Conservation (phyloP, 1,140 invertebrate genomes). For the Geopemphigus sp. region DNA sequence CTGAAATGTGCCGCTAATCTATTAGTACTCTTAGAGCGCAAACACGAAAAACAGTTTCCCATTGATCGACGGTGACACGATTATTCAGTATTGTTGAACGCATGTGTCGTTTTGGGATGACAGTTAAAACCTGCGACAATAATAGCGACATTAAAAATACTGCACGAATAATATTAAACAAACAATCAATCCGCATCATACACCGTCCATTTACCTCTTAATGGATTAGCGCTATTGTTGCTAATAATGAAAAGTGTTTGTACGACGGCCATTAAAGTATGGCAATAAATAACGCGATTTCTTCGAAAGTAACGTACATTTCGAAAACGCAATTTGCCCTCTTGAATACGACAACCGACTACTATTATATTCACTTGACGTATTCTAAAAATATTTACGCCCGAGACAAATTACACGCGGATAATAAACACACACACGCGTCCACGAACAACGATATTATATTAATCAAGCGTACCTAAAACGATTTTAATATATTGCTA, state of each 20-base stretch:
- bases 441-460: neutral
- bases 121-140: neutral
- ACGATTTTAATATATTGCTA: neutral
- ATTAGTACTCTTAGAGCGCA: constrained; percentile 35
- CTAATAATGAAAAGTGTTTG: neutral
- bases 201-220: neutral
- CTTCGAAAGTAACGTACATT: too few relatives aligned
- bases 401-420: too few relatives aligned
- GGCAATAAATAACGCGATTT: too few relatives aligned
- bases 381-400: neutral
- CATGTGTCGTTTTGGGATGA: constrained; percentile 22
- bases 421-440: too few relatives aligned
- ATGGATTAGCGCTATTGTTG: neutral
- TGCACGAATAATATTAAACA: too few relatives aligned
- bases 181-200: too few relatives aligned
- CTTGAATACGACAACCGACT: too few relatives aligned
- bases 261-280: neutral
- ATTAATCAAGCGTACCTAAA: neutral
- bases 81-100: constrained; percentile 1
- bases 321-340: too few relatives aligned
- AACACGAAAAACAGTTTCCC: constrained; percentile 47
- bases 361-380: too few relatives aligned
- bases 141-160: neutral
- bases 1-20: neutral
- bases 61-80: constrained; percentile 24